Conservation (phyloP, 2,888 invertebrate species). For the Stenchaetothrips biformis region DNA sequence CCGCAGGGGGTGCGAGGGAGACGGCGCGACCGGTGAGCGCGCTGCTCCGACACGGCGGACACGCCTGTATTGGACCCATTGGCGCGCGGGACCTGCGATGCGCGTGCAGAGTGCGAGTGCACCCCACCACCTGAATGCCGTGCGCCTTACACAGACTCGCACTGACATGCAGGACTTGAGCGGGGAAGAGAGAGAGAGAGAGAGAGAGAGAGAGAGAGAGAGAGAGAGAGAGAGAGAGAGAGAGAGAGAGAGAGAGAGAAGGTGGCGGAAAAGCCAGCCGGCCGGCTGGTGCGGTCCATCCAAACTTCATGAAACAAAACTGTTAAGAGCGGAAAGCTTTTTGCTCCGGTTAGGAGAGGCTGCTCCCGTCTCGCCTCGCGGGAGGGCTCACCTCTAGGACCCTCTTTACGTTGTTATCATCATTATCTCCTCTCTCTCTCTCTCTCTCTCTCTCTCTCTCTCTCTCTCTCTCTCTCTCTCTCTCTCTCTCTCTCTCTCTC, state of each 20-base stretch:
- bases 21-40: background rate
- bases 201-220: background rate
- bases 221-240: background rate
- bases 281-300: background rate
- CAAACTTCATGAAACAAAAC: conserved; percentile 1
- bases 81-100: no score
- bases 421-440: background rate
- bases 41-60: no score
- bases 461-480: no score
- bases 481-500: background rate
- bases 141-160: no score
- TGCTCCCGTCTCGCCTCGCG: background rate
- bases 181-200: no score
- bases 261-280: background rate
- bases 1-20: background rate
- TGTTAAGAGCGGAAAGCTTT: background rate
- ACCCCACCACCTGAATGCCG: no score
- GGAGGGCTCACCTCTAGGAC: background rate
- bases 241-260: background rate
- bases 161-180: no score
- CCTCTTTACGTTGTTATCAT: background rate
- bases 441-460: background rate
- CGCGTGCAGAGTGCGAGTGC: no score
- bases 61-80: no score
- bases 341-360: background rate